These are phyloP conservation scores for Hyposoter didymator DNA, from an alignment of 2,888 invertebrate species.

Conservation along the genomic window DNA sequence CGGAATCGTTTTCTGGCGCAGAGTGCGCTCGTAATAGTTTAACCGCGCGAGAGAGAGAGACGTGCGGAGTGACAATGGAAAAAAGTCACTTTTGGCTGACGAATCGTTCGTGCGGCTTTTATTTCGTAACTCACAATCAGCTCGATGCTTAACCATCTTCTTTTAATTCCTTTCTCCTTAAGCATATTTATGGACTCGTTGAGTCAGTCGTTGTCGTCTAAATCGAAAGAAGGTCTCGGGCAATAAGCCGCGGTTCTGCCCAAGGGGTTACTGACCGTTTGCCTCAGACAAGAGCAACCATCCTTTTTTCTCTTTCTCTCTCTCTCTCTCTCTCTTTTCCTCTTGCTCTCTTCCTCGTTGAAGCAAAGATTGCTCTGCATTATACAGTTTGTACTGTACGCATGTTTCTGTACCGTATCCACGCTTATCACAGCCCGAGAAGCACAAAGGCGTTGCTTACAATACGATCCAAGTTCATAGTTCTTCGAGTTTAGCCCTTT, in stretches of 20 bases:
- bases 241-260: conserved; percentile 36
- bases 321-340: too few relatives aligned
- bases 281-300: conserved; percentile 54
- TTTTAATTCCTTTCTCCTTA: conserved; percentile 56
- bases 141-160: conserved; percentile 56
- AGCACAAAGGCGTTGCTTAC: conserved; percentile 17
- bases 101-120: conserved; percentile 36
- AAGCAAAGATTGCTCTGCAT: conserved; percentile 36
- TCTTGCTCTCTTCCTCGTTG: not conserved
- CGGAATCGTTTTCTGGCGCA: conserved; percentile 37
- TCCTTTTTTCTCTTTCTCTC: conserved; percentile 45
- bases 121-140: conserved; percentile 57
- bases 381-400: conserved; percentile 38
- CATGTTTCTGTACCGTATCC: conserved; percentile 42
- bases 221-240: conserved; percentile 65
- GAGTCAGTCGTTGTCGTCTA: conserved; percentile 47
- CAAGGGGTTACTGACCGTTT: conserved; percentile 68
- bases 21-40: not conserved
- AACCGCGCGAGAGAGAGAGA: conserved; percentile 2
- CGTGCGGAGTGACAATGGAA: conserved; percentile 13
- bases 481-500: not conserved
- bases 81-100: not conserved
- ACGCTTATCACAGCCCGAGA: not conserved
- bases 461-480: not conserved
- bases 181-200: conserved; percentile 28